phyloP scores from a whole-genome alignment of 2,888 invertebrate species.

The Synanthedon vespiformis region DNA sequence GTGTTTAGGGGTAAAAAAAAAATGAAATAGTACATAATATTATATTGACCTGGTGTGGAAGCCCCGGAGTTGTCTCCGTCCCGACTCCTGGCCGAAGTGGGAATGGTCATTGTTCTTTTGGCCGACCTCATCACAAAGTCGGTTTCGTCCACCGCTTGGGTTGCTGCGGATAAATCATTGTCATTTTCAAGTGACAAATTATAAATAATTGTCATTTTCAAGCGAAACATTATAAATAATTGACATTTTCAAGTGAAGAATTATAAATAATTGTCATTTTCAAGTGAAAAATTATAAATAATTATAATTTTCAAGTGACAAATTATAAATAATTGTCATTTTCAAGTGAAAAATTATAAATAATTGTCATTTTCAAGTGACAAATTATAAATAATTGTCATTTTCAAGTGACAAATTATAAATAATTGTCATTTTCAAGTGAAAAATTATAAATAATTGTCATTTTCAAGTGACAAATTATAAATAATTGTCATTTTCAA shows the following conservation, averaged over 20 bases:
- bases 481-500: too few relatives aligned
- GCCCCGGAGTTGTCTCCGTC: slow-evolving; percentile 49
- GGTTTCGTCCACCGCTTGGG: slow-evolving; percentile 42
- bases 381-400: too few relatives aligned
- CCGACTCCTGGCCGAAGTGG: slow-evolving; percentile 34
- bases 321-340: too few relatives aligned
- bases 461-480: too few relatives aligned
- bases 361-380: too few relatives aligned
- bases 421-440: background rate
- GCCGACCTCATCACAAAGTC: slow-evolving; percentile 41
- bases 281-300: too few relatives aligned
- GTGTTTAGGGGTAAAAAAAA: background rate
- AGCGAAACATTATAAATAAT: too few relatives aligned
- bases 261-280: too few relatives aligned
- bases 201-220: too few relatives aligned
- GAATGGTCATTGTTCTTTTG: slow-evolving; percentile 51
- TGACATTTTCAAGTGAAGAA: background rate
- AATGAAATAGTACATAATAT: background rate
- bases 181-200: background rate
- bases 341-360: background rate
- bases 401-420: too few relatives aligned
- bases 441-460: background rate
- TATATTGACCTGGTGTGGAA: slow-evolving; percentile 51
- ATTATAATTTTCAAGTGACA: too few relatives aligned
- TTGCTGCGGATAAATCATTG: slow-evolving; percentile 17